A percentile compares a stretch with the other conserved stretches of the same genome.
phyloP scores from a whole-genome alignment of 1,140 invertebrate genomes.

The Calliphora vicina region DNA sequence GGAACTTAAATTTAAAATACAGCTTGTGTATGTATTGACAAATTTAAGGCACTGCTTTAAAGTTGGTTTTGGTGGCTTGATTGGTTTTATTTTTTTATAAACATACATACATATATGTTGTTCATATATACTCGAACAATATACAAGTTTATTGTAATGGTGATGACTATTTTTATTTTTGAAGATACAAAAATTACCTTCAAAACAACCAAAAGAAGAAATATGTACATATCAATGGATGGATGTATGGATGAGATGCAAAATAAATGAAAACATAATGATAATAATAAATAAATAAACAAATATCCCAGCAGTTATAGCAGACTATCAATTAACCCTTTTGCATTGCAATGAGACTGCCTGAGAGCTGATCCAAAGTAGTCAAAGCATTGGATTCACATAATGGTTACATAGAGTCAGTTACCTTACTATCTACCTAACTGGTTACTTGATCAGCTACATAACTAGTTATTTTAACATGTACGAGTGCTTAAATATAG shows the following conservation, averaged over 20 bases:
- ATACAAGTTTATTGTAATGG: background rate
- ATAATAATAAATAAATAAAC: background rate
- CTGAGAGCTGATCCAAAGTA: too few species aligned
- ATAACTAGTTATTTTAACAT: too few species aligned
- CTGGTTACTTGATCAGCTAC: too few species aligned
- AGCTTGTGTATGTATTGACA: background rate
- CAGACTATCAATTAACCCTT: too few species aligned
- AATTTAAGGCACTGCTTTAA: background rate
- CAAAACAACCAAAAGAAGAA: background rate
- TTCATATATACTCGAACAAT: background rate
- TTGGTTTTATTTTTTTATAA: background rate
- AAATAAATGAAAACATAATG: background rate
- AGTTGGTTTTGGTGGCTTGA: background rate
- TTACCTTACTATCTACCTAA: too few species aligned
- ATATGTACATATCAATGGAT: background rate
- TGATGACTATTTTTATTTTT: background rate
- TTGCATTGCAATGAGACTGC: too few species aligned
- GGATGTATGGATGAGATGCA: background rate
- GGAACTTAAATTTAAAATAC: background rate
- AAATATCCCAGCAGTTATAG: too few species aligned
- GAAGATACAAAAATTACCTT: slow-evolving; percentile 10
- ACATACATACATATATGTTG: too few species aligned
- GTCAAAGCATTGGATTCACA: too few species aligned
- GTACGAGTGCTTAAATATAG: too few species aligned
- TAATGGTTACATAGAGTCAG: too few species aligned